A percentile compares a stretch with the other conserved stretches of the same genome.
These are phyloP conservation scores for Halichoeres trimaculatus DNA, from an alignment of 2,113 vertebrate genomes.

Conservation along the genomic window DNA sequence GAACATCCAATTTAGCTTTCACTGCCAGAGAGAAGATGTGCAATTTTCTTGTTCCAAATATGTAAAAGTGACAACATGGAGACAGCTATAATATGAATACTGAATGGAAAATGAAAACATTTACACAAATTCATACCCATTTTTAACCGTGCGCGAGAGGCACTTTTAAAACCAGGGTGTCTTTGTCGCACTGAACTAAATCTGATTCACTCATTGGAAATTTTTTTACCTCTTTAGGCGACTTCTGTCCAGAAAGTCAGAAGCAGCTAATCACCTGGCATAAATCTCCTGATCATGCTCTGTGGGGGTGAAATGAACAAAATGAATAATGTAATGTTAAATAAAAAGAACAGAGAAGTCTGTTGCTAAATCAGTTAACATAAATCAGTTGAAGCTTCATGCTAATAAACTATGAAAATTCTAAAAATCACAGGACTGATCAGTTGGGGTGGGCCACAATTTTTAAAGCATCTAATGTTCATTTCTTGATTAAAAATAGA, in stretches of 20 bases:
- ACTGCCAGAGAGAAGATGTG: constrained; percentile 24
- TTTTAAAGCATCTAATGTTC: no score
- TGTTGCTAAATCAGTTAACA: no score
- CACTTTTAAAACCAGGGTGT: neutral
- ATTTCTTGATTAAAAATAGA: no score
- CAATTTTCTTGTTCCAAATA: constrained; percentile 51
- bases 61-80: constrained; percentile 38
- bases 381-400: neutral
- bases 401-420: no score
- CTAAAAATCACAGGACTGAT: neutral
- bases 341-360: neutral
- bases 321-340: neutral
- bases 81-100: neutral
- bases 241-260: neutral
- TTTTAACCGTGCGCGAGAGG: neutral
- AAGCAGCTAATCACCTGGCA: neutral
- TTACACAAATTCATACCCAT: neutral
- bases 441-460: no score
- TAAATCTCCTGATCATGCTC: neutral
- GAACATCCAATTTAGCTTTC: constrained; percentile 60
- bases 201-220: constrained; percentile 3
- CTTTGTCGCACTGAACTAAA: neutral
- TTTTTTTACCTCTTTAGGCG: neutral
- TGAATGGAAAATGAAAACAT: constrained; percentile 5
- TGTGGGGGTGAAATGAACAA: neutral